Evolutionary conservation across 2,888 invertebrate genomes (phyloP).

Genomic region (Rhingia campestris): DNA sequence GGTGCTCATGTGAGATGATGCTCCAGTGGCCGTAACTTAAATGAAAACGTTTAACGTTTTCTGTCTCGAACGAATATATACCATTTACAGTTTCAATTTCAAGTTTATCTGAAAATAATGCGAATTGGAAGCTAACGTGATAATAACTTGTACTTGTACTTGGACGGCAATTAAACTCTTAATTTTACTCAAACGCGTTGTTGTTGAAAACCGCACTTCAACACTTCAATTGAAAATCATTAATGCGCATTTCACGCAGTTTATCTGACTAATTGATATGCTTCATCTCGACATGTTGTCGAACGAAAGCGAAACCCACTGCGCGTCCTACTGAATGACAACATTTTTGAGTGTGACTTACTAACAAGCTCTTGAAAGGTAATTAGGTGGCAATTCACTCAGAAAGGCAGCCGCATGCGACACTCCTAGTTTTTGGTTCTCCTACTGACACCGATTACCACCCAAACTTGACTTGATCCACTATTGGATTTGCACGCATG

Average conservation of each 20-base stretch:
- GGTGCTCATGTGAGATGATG: constrained; percentile 15
- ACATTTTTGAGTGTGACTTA: constrained; percentile 15
- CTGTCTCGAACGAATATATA: constrained; percentile 35
- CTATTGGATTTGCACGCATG: constrained; percentile 38
- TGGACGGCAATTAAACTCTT: constrained; percentile 26
- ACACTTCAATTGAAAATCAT: constrained; percentile 46
- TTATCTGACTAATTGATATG: constrained; percentile 67
- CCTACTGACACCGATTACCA: constrained; percentile 31
- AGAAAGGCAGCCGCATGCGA: constrained; percentile 27
- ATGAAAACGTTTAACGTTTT: constrained; percentile 39
- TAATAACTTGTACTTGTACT: neutral
- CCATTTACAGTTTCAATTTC: constrained; percentile 22
- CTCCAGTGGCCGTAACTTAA: constrained; percentile 44
- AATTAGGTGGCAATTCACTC: constrained; percentile 55
- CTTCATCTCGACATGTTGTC: constrained; percentile 43
- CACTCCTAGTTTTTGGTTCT: constrained; percentile 53
- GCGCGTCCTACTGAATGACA: constrained; percentile 24
- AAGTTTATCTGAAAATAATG: constrained; percentile 19
- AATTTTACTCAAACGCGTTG: constrained; percentile 27
- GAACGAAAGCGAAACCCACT: constrained; percentile 14
- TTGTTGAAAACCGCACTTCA: constrained; percentile 48
- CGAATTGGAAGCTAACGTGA: neutral
- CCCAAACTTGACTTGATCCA: constrained; percentile 45
- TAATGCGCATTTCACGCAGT: constrained; percentile 50
- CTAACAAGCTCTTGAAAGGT: constrained; percentile 47